Evolutionary conservation across 2,797 vertebrate species (phyloP).

Genomic region (Toxotes lorentzi): DNA sequence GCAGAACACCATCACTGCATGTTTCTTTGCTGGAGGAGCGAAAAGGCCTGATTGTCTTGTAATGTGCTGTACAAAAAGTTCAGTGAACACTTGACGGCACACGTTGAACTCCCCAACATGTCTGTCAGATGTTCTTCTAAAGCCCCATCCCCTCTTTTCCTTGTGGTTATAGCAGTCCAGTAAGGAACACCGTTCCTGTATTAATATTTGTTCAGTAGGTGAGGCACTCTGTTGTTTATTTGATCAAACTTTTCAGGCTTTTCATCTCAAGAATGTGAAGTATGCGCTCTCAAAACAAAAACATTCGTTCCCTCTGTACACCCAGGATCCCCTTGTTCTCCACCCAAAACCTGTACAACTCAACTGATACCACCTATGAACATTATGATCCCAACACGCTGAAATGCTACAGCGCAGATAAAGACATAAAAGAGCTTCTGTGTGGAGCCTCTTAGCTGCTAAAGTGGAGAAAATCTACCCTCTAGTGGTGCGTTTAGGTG

Average conservation of each 20-base stretch:
- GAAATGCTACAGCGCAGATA: not conserved
- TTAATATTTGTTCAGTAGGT: constrained; percentile 62
- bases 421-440: not conserved
- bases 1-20: constrained; percentile 9
- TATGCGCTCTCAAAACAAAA: constrained; percentile 37
- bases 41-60: constrained; percentile 32
- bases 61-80: constrained; percentile 31
- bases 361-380: not conserved
- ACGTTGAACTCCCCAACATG: not conserved
- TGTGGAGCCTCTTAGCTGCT: not conserved
- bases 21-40: not conserved
- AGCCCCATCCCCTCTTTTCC: not conserved
- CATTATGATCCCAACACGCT: constrained; percentile 4
- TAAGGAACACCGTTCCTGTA: constrained; percentile 29
- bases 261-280: constrained; percentile 55
- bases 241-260: constrained; percentile 29
- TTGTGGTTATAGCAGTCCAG: constrained; percentile 12
- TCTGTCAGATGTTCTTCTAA: not conserved
- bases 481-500: constrained; percentile 53
- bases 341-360: constrained; percentile 26
- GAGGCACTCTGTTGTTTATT: constrained; percentile 57
- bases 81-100: not conserved
- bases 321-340: constrained; percentile 8
- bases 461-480: constrained; percentile 42
- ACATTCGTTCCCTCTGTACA: not conserved